Evolutionary conservation across 2,888 invertebrate genomes (phyloP), one percentile per base, ranked within the genome.

Genomic region (Junonia oenone): DNA sequence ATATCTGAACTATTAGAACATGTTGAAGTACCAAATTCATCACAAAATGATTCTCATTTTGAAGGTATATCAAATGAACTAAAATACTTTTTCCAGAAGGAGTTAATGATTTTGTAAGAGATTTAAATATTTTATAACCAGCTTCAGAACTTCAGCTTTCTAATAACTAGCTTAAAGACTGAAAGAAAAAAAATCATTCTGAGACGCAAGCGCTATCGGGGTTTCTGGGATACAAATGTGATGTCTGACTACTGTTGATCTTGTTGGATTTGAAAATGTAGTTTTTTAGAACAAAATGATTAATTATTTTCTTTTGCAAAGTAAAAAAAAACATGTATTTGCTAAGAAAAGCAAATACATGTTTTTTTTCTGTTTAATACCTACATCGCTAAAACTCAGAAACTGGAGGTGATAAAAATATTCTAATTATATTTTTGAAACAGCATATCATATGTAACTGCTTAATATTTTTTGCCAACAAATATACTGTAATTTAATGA

Each of bases 11-110:
- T n/a, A n/a, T 45, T 22, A 45, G 45, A 50, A 45, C 35, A 46
- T 19, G 45, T 50, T 17, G 33, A 51, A 29, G 9, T 19, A 54
- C 54, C 17, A 48, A 40, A 33, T 13, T 48, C 40, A 47, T 40
- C 48, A 48, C 19, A 48, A 54, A 54, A 48, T 29, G 40, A 48
- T 54, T 22, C 40, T 48, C 31, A 54, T 54, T 48, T 43, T 48
- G 53, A 54, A 54, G 17, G 47, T n/a, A n/a, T n/a, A n/a, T 37
- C 26, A 22, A 49, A 49, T 37, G 26, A n/a, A n/a, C n/a, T n/a
- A n/a, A n/a, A n/a, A n/a, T n/a, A n/a, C n/a, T n/a, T n/a, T n/a
- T n/a, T n/a, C 37, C 33, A 49, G 26, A 37, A 49, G 13, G 38
- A 49, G 27, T 38, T 35, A 48, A 48, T n/a, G n/a, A n/a, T n/a